Evolutionary conservation across 2,113 vertebrate genomes (phyloP), one percentile per base, ranked within the genome.

Genomic region (Megaceryle maxima): DNA sequence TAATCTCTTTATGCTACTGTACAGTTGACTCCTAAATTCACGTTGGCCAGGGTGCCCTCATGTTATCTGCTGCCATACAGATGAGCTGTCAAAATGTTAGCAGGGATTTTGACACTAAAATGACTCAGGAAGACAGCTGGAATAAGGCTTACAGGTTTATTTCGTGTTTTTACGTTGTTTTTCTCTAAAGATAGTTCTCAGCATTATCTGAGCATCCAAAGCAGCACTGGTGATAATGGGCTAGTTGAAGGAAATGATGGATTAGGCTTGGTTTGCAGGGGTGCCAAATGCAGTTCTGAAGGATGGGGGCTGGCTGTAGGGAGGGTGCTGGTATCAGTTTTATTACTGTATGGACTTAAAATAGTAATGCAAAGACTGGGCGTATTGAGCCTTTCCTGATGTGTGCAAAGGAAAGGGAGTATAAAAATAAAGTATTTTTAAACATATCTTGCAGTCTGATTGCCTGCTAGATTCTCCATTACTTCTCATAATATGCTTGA

Each of bases 401-500:
- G 50, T 56, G 59, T 46, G 50, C 50, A 41, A 46, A 84, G 90
- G 83, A 87, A 73, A 96, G 60, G 68, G 68, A 88, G 73, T 43
- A 63, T 39, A 77, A 90, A 91, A 92, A 79, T 43, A 22, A 74
- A 53, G 90, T 84, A 91, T 88, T 90, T 97, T 95, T 26, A 68
- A 95, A 70, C 35, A 13, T 88, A 22, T 90, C 63, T 94, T 94
- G 92, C 87, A 94, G 83, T 72, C 77, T 97, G 94, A 96, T 97
- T 97, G 94, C 94, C 95, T 95, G 66, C 96, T 96, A 85, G 88
- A 97, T 95, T 96, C 53, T 94, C 94, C 74, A 44, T 97, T 97
- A 96, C 95, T 97, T 96, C 93, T 95, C 95, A 94, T 98, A 97
- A 97, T 97, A 97, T 94, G 95, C 97, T 98, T 97, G 95, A 93